Percentiles rank a stretch among this genome's conserved stretches.
phyloP scores from a whole-genome alignment of 2,888 invertebrate genomes.

The Acrocyrtus sp. region DNA sequence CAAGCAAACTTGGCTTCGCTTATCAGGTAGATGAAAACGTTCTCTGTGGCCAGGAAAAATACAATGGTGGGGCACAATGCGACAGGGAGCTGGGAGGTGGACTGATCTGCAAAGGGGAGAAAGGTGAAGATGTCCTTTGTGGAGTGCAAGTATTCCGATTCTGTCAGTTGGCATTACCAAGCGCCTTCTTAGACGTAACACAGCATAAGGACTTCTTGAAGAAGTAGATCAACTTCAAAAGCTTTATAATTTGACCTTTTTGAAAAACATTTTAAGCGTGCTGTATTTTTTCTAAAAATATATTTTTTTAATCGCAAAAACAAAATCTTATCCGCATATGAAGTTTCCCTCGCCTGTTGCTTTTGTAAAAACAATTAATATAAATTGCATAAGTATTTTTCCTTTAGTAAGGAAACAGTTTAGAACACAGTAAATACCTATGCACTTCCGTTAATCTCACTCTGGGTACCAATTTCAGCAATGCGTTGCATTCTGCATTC shows the following conservation, averaged over 20 bases:
- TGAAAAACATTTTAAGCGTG: too few species aligned
- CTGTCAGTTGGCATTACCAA: neutral
- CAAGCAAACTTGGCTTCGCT: neutral
- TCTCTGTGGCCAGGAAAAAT: conserved; percentile 7
- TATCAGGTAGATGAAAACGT: neutral
- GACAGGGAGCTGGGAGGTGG: conserved; percentile 16
- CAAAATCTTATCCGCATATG: too few species aligned
- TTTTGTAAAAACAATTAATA: too few species aligned
- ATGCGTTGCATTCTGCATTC: too few species aligned
- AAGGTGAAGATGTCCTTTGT: neutral
- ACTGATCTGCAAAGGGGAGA: conserved; percentile 2
- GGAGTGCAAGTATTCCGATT: conserved; percentile 6
- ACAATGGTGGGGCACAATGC: neutral
- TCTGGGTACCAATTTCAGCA: too few species aligned
- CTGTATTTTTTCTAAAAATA: too few species aligned
- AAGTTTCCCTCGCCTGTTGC: too few species aligned
- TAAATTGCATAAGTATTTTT: too few species aligned
- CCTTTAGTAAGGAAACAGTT: too few species aligned
- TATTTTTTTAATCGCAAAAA: too few species aligned
- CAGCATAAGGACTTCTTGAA: conserved; percentile 1
- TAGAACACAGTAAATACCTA: too few species aligned
- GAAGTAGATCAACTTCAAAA: neutral
- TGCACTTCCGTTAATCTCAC: too few species aligned
- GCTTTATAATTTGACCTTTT: neutral
- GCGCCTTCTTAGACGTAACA: neutral